Conservation (phyloP, 2,888 invertebrate species). For the Cremastinae sp. region DNA sequence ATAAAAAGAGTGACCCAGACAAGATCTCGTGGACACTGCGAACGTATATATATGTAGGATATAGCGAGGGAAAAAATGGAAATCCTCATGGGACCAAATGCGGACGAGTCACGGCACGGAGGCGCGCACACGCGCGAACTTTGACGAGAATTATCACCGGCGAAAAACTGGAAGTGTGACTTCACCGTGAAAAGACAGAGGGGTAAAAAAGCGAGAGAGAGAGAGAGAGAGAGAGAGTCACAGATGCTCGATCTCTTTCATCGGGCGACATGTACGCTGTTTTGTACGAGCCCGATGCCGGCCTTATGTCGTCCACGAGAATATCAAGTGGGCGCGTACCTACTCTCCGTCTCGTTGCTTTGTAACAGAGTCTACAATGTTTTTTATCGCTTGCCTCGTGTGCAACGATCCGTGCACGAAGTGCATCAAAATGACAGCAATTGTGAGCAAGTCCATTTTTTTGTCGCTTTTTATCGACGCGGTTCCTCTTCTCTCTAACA, state of each 20-base stretch:
- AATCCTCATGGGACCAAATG: slow-evolving; percentile 8
- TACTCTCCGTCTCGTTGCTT: slow-evolving; percentile 20
- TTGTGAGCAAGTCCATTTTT: slow-evolving; percentile 11
- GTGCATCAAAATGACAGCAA: slow-evolving; percentile 35
- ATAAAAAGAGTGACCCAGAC: not conserved
- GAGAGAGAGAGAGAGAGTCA: slow-evolving; percentile 53
- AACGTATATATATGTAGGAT: too few species aligned
- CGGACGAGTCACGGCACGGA: slow-evolving; percentile 24
- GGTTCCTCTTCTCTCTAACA: not conserved
- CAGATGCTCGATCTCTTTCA: slow-evolving; percentile 54
- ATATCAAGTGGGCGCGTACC: slow-evolving; percentile 52
- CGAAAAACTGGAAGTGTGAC: slow-evolving; percentile 33
- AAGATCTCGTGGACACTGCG: too few species aligned
- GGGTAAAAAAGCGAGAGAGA: slow-evolving; percentile 46
- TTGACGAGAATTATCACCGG: slow-evolving; percentile 3
- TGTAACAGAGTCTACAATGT: slow-evolving; percentile 21
- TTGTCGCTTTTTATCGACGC: not conserved
- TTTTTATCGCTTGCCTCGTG: slow-evolving; percentile 36
- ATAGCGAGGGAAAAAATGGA: not conserved
- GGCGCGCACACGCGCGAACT: not conserved
- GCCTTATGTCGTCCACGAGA: slow-evolving; percentile 46
- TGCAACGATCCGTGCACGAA: slow-evolving; percentile 50
- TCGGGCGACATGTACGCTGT: slow-evolving; percentile 54
- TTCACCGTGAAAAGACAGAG: not conserved
- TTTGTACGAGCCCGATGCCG: slow-evolving; percentile 45